phyloP scores from a whole-genome alignment of 1,140 invertebrate species.

The Coptotermes formosanus region DNA sequence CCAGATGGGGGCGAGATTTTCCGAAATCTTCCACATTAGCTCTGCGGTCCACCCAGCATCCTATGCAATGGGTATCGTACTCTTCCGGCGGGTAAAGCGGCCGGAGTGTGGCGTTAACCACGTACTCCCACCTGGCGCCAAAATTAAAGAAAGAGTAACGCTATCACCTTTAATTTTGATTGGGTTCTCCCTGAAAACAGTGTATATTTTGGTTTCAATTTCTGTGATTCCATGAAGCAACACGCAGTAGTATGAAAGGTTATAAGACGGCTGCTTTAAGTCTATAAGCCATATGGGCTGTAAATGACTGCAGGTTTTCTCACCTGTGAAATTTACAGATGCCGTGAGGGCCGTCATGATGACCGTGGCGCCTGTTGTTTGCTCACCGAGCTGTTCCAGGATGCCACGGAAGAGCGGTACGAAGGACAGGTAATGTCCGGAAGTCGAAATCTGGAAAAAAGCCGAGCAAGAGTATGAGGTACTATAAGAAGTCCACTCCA shows the following conservation, averaged over 20 bases:
- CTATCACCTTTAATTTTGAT: too few species aligned
- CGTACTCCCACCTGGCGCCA: too few species aligned
- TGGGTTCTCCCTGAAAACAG: too few species aligned
- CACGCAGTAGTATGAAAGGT: background rate
- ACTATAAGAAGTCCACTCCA: background rate
- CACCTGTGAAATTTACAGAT: conserved; percentile 34
- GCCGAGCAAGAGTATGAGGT: background rate
- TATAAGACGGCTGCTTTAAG: background rate
- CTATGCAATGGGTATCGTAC: too few species aligned
- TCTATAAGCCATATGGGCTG: background rate
- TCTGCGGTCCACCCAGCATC: too few species aligned
- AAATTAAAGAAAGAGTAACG: too few species aligned
- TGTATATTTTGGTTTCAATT: too few species aligned
- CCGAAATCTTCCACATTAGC: too few species aligned
- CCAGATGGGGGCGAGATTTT: too few species aligned
- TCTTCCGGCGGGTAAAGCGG: too few species aligned
- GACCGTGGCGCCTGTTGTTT: conserved; percentile 31
- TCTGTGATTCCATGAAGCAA: background rate
- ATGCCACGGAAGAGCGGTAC: conserved; percentile 30
- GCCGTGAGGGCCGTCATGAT: conserved; percentile 34
- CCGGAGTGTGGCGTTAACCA: too few species aligned
- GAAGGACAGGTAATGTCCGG: conserved; percentile 32
- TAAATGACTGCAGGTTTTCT: background rate
- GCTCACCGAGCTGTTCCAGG: conserved; percentile 23
- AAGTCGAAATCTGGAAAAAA: conserved; percentile 30